Evolutionary conservation across 2,888 invertebrate genomes (phyloP).

Genomic region (Tuberolachnus salignus): DNA sequence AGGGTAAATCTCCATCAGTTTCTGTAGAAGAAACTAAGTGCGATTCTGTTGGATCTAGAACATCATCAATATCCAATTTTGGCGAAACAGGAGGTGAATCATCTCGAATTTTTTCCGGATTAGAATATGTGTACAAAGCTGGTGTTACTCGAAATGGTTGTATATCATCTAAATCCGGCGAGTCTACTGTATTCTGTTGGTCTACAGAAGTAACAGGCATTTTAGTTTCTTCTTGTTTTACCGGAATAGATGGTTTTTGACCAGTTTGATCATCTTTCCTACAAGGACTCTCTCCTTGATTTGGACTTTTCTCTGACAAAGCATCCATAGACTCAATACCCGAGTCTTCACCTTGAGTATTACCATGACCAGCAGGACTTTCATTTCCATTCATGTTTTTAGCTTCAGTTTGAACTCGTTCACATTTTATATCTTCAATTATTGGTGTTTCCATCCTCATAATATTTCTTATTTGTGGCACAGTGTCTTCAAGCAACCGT

Average conservation of each 20-base stretch:
- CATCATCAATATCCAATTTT: constrained; percentile 52
- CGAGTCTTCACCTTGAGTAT: constrained; percentile 80
- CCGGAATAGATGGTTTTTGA: constrained; percentile 27
- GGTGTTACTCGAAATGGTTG: constrained; percentile 75
- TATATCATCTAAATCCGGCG: constrained; percentile 65
- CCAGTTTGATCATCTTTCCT: constrained; percentile 62
- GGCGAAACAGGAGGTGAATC: constrained; percentile 62
- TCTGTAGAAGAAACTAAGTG: constrained; percentile 50
- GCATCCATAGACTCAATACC: constrained; percentile 94
- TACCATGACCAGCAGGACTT: constrained; percentile 60
- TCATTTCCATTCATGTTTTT: constrained; percentile 57
- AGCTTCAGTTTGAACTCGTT: constrained; percentile 56
- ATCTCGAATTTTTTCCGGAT: constrained; percentile 70
- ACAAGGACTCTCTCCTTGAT: constrained; percentile 69
- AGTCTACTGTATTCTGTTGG: constrained; percentile 48
- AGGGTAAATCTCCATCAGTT: constrained; percentile 51
- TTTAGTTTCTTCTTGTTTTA: constrained; percentile 48
- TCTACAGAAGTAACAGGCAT: constrained; percentile 32
- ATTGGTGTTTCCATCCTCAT: constrained; percentile 47
- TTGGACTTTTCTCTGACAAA: constrained; percentile 88
- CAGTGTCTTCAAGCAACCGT: constrained; percentile 66
- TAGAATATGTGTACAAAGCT: constrained; percentile 79
- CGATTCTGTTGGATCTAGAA: constrained; percentile 41
- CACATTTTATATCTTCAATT: constrained; percentile 57
- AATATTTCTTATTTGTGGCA: constrained; percentile 44